Conservation (phyloP, 2,113 vertebrate species). For the Papio anubis region DNA sequence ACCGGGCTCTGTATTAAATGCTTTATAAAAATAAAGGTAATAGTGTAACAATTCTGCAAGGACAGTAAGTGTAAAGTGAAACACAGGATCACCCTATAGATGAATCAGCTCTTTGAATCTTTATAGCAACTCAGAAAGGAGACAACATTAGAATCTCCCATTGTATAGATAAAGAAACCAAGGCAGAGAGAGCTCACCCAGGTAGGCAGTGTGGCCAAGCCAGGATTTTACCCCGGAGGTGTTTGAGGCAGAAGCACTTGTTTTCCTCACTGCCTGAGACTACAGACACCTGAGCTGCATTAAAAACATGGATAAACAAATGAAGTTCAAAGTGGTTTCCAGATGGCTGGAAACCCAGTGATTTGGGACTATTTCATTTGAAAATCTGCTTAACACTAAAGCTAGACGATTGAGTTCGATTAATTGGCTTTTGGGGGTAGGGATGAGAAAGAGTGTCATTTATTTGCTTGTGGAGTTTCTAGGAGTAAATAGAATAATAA, state of each 20-base stretch:
- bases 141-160: neutral
- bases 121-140: neutral
- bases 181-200: neutral
- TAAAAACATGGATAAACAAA: neutral
- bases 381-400: neutral
- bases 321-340: neutral
- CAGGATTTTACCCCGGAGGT: neutral
- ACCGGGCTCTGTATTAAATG: neutral
- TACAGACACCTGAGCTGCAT: neutral
- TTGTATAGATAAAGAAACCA: neutral
- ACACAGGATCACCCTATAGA: neutral
- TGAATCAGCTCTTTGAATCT: neutral
- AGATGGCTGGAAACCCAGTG: neutral
- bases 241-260: neutral
- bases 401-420: neutral
- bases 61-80: neutral
- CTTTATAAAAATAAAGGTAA: neutral
- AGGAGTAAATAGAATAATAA: neutral
- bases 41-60: too few species aligned
- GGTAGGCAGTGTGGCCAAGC: neutral
- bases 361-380: neutral
- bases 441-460: neutral
- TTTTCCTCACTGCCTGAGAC: neutral
- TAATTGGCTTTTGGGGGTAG: neutral
- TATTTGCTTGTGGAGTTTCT: constrained; percentile 8